Evolutionary conservation across 2,888 invertebrate species (phyloP).

Genomic region (Seladonia tumulorum): DNA sequence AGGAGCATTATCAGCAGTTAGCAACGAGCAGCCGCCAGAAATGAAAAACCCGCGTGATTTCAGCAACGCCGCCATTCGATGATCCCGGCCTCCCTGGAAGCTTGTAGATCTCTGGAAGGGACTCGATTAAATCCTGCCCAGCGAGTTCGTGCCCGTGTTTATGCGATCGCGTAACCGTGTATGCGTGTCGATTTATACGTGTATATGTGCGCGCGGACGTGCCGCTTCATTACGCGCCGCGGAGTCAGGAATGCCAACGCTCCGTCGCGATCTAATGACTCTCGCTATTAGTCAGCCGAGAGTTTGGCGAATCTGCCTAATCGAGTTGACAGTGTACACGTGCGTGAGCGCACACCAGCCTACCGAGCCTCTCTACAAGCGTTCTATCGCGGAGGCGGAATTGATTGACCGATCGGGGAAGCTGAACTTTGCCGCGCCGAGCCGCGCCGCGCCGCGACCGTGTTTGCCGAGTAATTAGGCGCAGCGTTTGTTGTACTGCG

Average conservation of each 20-base stretch:
- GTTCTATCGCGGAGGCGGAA: conserved; percentile 41
- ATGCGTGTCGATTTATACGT: neutral
- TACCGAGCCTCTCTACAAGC: neutral
- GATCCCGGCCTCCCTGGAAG: neutral
- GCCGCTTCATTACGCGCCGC: conserved; percentile 60
- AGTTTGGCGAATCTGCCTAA: conserved; percentile 62
- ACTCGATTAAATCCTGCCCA: conserved; percentile 33
- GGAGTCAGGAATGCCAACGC: conserved; percentile 60
- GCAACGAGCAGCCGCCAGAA: conserved; percentile 25
- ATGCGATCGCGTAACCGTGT: conserved; percentile 19
- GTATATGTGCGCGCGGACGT: conserved; percentile 8
- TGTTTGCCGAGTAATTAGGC: conserved; percentile 26
- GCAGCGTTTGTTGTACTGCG: conserved; percentile 25
- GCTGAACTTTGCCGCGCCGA: conserved; percentile 43
- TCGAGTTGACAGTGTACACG: conserved; percentile 56
- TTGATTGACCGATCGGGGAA: conserved; percentile 71
- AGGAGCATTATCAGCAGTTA: conserved; percentile 34
- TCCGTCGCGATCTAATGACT: conserved; percentile 65
- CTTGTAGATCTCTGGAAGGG: conserved; percentile 3
- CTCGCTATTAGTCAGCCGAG: conserved; percentile 53
- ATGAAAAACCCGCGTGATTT: neutral
- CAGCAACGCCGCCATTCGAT: neutral
- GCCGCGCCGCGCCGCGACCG: conserved; percentile 35
- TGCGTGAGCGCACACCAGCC: conserved; percentile 10
- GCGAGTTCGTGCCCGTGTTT: conserved; percentile 6